Conservation (phyloP, 2,113 vertebrate genomes). For the Nycticebus coucang region DNA sequence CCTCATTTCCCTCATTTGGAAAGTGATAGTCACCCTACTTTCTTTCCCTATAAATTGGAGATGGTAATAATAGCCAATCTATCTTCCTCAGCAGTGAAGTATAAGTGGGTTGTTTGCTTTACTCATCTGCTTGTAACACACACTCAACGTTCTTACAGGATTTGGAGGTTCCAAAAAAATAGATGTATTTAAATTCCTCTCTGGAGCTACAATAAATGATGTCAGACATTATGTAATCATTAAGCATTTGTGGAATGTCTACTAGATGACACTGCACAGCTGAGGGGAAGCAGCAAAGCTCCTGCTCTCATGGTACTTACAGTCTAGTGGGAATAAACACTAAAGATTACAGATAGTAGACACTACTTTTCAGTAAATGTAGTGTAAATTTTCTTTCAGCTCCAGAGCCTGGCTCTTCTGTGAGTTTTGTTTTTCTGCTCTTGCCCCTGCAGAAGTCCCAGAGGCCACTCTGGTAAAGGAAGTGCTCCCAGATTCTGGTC, state of each 20-base stretch:
- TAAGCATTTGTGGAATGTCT: not conserved
- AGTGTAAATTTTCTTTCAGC: not conserved
- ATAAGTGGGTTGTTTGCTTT: not conserved
- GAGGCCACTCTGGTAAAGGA: not conserved
- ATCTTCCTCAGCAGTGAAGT: not conserved
- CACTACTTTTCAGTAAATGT: slow-evolving; percentile 7
- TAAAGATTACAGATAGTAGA: not conserved
- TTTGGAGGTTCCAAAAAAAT: not conserved
- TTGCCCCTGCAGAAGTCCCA: not conserved
- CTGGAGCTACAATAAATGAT: not conserved
- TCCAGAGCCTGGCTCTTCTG: not conserved
- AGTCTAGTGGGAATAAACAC: not conserved
- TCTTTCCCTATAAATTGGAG: slow-evolving; percentile 12
- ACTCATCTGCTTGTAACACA: not conserved
- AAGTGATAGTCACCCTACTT: slow-evolving; percentile 32
- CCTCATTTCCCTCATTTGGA: slow-evolving; percentile 44
- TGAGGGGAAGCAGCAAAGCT: not conserved
- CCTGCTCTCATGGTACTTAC: not conserved
- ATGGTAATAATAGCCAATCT: not conserved
- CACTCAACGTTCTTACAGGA: not conserved
- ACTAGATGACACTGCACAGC: not conserved
- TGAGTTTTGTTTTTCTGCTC: not conserved
- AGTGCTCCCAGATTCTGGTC: slow-evolving; percentile 14
- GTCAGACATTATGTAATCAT: not conserved
- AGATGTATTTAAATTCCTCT: not conserved